A percentile compares a stretch with the other conserved stretches of the same genome.
Conservation (phyloP, 2,113 vertebrate species). For the Oncorhynchus clarkii region DNA sequence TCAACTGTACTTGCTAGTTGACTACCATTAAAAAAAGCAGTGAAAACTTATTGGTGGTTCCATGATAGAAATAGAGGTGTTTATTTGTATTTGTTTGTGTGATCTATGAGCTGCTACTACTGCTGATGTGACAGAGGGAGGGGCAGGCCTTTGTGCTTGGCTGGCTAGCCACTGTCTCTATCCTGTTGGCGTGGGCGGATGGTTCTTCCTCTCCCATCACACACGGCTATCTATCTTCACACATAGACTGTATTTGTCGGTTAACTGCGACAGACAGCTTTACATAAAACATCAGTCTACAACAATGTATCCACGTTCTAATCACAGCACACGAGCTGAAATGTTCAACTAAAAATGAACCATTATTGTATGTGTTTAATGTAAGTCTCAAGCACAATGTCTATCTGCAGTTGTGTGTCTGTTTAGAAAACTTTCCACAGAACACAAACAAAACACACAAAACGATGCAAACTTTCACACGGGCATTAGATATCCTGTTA, state of each 20-base stretch:
- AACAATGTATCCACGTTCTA: too few relatives aligned
- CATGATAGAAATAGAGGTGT: not conserved
- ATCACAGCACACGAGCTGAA: not conserved
- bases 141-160: slow-evolving; percentile 60
- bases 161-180: slow-evolving; percentile 71
- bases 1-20: too few relatives aligned
- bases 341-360: not conserved
- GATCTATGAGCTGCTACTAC: slow-evolving; percentile 10
- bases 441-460: too few relatives aligned
- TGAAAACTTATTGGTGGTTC: too few relatives aligned
- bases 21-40: too few relatives aligned
- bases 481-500: too few relatives aligned
- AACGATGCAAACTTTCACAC: too few relatives aligned
- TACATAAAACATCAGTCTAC: too few relatives aligned
- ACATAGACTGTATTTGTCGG: slow-evolving; percentile 12
- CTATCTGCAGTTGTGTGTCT: too few relatives aligned
- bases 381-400: too few relatives aligned
- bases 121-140: slow-evolving; percentile 32
- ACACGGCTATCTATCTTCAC: slow-evolving; percentile 46
- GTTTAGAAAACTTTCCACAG: too few relatives aligned
- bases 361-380: too few relatives aligned
- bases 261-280: not conserved
- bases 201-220: slow-evolving; percentile 74
- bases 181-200: slow-evolving; percentile 80
- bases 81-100: slow-evolving; percentile 15